Base-by-base conservation (phyloP, 1,140 invertebrate species). In the Drosophila sturtevanti region DNA sequence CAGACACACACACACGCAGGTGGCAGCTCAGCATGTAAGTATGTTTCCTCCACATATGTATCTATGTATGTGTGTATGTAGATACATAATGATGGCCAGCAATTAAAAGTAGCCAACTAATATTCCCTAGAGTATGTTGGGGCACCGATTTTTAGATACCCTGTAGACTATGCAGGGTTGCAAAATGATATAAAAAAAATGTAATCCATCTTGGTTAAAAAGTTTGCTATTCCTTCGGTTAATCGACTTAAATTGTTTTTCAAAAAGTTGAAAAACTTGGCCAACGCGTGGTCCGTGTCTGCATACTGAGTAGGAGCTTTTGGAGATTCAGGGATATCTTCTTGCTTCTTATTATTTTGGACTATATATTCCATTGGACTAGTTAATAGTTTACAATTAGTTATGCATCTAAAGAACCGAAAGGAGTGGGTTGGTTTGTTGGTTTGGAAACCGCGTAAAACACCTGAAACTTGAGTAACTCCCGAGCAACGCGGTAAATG, bases 401-500 rank as follows among this genome's bases (percentile, higher is more conserved):
- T 11, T 44, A 51, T 54, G 58, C 51, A 48, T 31, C 52, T 56
- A 54, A 31, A 18, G 37, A 68, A 34, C 48, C 18, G 27, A 11
- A 16, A 7, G 16, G 41, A 4, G 41, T 2, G 9, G 41, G 21
- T 0, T 7, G 7, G 14, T 48, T 14, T 14, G 5, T 31, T 6
- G 27, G 4, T 24, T 24, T 44, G 9, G 18, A 48, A 48, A 16
- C 9, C 10, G 10, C 41, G 69, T 35, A 41, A 68, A 44, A 60
- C 64, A 79, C 64, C 63, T 62, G 60, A 61, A 79, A 78, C 44
- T 62, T 52, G 48, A 44, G 52, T 16, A 34, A 35, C 63, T 66
- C 63, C 63, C 66, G 77, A 74, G 16, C 78, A 77, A 70, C 65
- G 64, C 66, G 81, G 63, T 76, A 68, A 76, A 76, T 68, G 85